phyloP scores from a whole-genome alignment of 2,113 vertebrate species.

The Suncus etruscus region DNA sequence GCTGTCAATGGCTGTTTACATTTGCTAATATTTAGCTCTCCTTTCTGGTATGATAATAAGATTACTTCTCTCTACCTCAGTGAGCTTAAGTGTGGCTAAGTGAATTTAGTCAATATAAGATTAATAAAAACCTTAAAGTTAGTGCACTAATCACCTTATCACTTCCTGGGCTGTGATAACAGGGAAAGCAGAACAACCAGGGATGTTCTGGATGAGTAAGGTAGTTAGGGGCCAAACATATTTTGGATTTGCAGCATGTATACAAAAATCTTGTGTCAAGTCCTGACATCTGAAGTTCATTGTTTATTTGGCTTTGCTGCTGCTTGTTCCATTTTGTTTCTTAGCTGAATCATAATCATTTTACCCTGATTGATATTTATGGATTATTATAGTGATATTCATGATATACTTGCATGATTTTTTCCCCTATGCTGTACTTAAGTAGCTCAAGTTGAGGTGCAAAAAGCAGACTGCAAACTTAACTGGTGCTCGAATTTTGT shows the following conservation, averaged over 20 bases:
- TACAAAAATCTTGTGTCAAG: neutral
- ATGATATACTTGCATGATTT: neutral
- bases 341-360: neutral
- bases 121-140: neutral
- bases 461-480: neutral
- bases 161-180: neutral
- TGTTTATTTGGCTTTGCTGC: neutral
- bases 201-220: neutral
- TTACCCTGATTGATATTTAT: neutral
- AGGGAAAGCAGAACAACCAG: neutral
- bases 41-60: neutral
- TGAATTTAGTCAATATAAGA: neutral
- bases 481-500: neutral
- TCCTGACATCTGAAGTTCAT: neutral
- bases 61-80: neutral
- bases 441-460: neutral
- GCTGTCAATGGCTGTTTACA: neutral
- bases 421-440: conserved; percentile 15
- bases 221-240: neutral
- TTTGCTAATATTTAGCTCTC: neutral
- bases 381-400: neutral
- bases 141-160: neutral
- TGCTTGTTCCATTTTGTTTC: neutral
- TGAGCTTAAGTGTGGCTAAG: neutral
- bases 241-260: neutral